phyloP scores from a whole-genome alignment of 1,140 invertebrate genomes.

The Ceratina australensis region DNA sequence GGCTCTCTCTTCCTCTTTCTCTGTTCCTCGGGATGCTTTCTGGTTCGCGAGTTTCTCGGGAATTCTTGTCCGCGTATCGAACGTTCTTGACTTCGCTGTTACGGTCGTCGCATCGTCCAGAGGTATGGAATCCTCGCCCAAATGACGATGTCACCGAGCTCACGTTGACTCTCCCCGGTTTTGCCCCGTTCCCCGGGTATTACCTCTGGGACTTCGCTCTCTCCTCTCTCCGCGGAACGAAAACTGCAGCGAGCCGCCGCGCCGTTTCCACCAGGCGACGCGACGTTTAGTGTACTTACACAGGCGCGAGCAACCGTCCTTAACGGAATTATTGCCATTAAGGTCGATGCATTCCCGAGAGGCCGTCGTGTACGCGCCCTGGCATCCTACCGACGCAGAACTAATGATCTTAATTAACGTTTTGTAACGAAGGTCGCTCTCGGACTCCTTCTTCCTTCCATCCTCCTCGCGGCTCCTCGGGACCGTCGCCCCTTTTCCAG shows the following conservation, averaged over 20 bases:
- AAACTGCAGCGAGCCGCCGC: conserved; percentile 44
- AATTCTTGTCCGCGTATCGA: conserved; percentile 48
- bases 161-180: conserved; percentile 26
- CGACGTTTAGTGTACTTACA: conserved; percentile 31
- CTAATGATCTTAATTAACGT: conserved; percentile 79
- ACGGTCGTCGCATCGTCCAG: conserved; percentile 43
- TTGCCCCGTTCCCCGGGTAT: conserved; percentile 11
- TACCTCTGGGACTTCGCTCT: conserved; percentile 5
- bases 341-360: conserved; percentile 68
- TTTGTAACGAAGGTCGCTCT: conserved; percentile 73
- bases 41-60: conserved; percentile 48
- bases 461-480: conserved; percentile 31
- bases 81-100: conserved; percentile 53
- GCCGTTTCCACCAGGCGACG: conserved; percentile 6
- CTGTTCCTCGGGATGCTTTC: conserved; percentile 16
- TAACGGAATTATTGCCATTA: conserved; percentile 73
- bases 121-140: conserved; percentile 59
- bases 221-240: conserved; percentile 28
- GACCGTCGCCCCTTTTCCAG: conserved; percentile 26
- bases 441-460: conserved; percentile 24
- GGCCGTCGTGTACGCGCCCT: conserved; percentile 65
- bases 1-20: background rate
- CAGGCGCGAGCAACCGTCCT: conserved; percentile 62
- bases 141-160: conserved; percentile 67
- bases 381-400: conserved; percentile 72